Percentiles rank a stretch among this genome's conserved stretches.
phyloP scores from a whole-genome alignment of 2,113 vertebrate genomes.

The Nettapus auritus region DNA sequence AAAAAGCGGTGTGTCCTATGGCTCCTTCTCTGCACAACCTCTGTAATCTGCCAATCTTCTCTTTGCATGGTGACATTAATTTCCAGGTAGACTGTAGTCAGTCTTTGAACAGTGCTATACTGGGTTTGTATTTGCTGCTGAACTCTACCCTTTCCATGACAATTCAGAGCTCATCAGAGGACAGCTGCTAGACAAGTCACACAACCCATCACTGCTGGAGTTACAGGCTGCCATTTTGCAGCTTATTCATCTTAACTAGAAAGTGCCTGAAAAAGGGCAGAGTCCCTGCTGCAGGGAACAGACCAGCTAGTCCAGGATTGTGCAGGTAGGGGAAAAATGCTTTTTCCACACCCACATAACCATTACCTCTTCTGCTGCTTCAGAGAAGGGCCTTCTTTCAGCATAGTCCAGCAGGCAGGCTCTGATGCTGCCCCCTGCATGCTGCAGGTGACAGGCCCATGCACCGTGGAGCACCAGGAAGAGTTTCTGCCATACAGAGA shows the following conservation, averaged over 20 bases:
- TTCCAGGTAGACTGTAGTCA: not conserved
- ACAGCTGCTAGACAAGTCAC: not conserved
- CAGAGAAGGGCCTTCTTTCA: not conserved
- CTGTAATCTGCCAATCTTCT: not conserved
- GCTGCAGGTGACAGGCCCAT: rapidly evolving
- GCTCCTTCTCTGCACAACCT: not conserved
- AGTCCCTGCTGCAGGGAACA: not conserved
- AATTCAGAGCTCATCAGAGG: not conserved
- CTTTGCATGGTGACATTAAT: not conserved
- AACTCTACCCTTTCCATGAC: not conserved
- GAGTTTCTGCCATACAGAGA: not conserved
- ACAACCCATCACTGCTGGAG: too few species aligned
- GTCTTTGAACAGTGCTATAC: not conserved
- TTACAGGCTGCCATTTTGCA: not conserved
- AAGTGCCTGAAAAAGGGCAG: not conserved
- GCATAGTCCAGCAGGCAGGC: not conserved
- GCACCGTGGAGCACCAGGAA: not conserved
- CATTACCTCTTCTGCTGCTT: rapidly evolving
- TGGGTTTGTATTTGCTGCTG: not conserved
- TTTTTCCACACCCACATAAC: not conserved
- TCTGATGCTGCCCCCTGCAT: not conserved
- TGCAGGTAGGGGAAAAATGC: not conserved
- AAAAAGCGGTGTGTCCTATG: not conserved
- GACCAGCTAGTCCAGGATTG: not conserved
- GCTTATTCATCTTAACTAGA: not conserved